Evolutionary conservation across 2,888 invertebrate genomes (phyloP).

Genomic region (Falcaria lacertinaria): DNA sequence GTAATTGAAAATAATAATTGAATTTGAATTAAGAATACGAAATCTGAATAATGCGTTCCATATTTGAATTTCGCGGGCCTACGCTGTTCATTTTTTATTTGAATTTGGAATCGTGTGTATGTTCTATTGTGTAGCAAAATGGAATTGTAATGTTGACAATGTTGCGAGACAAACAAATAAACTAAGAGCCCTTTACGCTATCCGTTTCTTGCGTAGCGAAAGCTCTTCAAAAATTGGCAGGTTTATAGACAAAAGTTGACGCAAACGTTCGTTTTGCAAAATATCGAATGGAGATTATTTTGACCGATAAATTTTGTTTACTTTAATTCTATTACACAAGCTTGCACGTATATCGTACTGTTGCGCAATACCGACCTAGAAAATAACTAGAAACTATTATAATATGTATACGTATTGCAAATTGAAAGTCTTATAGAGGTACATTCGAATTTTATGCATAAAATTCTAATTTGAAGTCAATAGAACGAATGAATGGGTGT

Average conservation of each 20-base stretch:
- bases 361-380: constrained; percentile 30
- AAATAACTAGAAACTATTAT: constrained; percentile 2
- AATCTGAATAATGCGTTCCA: constrained; percentile 68
- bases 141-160: constrained; percentile 27
- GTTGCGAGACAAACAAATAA: background rate
- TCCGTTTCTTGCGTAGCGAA: constrained; percentile 32
- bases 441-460: constrained; percentile 2
- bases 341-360: constrained; percentile 18
- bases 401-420: background rate
- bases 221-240: constrained; percentile 1
- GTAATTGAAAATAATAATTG: constrained; percentile 75
- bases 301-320: constrained; percentile 34
- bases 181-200: constrained; percentile 44
- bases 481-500: background rate
- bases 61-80: constrained; percentile 61
- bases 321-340: constrained; percentile 42
- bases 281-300: constrained; percentile 44
- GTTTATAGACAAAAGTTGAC: constrained; percentile 22
- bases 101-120: constrained; percentile 71
- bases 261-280: constrained; percentile 43
- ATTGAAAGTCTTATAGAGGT: constrained; percentile 2
- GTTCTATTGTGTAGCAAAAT: constrained; percentile 73
- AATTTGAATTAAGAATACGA: constrained; percentile 70
- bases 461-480: constrained; percentile 1
- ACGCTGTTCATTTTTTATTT: constrained; percentile 57